Conservation (phyloP, 2,888 invertebrate genomes). For the Leucania comma region DNA sequence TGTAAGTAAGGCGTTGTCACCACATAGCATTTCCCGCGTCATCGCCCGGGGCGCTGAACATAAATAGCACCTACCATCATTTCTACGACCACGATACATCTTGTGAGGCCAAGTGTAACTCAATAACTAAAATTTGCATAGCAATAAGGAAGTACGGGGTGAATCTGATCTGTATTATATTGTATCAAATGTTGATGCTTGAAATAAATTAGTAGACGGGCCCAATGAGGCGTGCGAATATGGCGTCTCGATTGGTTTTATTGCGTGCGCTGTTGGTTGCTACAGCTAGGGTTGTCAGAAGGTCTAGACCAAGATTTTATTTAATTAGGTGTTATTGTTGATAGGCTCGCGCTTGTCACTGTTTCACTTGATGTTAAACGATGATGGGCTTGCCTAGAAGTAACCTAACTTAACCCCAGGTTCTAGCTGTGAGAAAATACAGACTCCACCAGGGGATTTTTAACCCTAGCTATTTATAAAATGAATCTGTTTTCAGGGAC, state of each 20-base stretch:
- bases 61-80: conserved; percentile 34
- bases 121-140: conserved; percentile 70
- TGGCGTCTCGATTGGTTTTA: conserved; percentile 72
- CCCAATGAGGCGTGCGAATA: conserved; percentile 76
- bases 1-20: conserved; percentile 16
- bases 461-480: too few relatives aligned
- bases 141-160: conserved; percentile 75
- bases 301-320: background rate
- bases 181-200: conserved; percentile 67
- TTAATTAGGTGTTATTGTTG: too few relatives aligned
- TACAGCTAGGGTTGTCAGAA: conserved; percentile 12
- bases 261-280: conserved; percentile 52
- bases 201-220: conserved; percentile 67
- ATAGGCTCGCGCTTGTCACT: too few relatives aligned
- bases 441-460: too few relatives aligned
- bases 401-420: too few relatives aligned
- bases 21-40: conserved; percentile 13
- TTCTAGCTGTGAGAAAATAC: too few relatives aligned
- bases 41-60: background rate
- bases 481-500: too few relatives aligned
- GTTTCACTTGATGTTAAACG: too few relatives aligned
- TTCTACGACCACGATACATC: conserved; percentile 40
- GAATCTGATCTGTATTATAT: conserved; percentile 68
- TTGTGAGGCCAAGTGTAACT: conserved; percentile 58
- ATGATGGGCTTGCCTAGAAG: too few relatives aligned